Base-by-base conservation (phyloP, 2,888 invertebrate species). In the Lasioglossum oenotherae region DNA sequence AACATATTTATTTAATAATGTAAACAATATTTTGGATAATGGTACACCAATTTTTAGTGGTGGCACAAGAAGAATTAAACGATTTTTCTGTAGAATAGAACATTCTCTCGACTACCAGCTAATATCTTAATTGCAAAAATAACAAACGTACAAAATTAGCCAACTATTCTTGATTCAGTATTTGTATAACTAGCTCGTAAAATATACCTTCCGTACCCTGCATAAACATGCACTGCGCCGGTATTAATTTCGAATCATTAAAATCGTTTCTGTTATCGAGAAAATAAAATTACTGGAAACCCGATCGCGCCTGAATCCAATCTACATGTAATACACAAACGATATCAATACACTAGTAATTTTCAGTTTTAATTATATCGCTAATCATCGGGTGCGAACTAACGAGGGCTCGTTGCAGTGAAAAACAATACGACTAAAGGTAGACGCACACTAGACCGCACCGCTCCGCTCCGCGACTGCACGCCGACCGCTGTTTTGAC, bases 161-260 rank as follows among this genome's bases (percentile, higher is more conserved):
- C 12, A 64, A 31, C 19, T 31, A 31, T 16, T 31, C 14, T 1
- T 14, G 16, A 6, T 31, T 64, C 16, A 8, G 19, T 64, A 64
- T 64, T 64, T 64, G 31, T 16, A 14, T 0, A 64, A 64, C 19
- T 19, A 31, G 2, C 64, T 31, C 64, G 19, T 31, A 31, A 64
- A 31, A 64, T 31, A 64, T 31, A 19, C 31, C 4, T 64, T 14
- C 31, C 31, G 0, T 31, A 31, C 8, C 0, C 31, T 8, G 64
- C 19, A 31, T 5, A 60, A 31, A 12, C 31, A 16, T 6, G 64
- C 27, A 4, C 5, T 16, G 16, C 31, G 4, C 64, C 31, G 16
- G 31, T 64, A 23, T 38, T 35, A 71, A 60, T 74, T 69, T 23
- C 38, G 53, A 57, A 38, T 53, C 46, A 49, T 74, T 46, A 80